Conservation (phyloP, 2,113 vertebrate species). For the Calidris pugnax region DNA sequence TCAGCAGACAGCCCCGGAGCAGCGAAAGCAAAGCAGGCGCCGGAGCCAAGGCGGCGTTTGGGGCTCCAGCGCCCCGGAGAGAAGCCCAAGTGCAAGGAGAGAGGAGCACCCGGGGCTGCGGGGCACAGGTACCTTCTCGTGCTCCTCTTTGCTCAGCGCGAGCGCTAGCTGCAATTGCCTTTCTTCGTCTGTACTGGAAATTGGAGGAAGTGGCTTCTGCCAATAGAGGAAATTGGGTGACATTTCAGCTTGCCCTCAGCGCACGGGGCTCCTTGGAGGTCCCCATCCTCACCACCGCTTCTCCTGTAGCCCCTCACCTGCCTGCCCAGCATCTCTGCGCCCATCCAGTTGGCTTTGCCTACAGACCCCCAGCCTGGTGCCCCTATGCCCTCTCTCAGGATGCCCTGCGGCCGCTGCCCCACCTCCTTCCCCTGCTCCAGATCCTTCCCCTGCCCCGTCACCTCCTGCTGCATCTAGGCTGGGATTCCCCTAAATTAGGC, state of each 20-base stretch:
- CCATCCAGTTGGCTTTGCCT: not conserved
- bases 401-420: not conserved
- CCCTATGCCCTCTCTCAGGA: not conserved
- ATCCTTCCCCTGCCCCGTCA: not conserved
- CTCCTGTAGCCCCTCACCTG: not conserved
- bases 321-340: not conserved
- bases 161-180: slow-evolving; percentile 93
- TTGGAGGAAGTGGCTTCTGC: slow-evolving; percentile 78
- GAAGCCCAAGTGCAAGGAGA: slow-evolving; percentile 44
- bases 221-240: slow-evolving; percentile 72
- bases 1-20: slow-evolving; percentile 20
- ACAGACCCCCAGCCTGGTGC: not conserved
- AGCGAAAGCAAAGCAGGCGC: not conserved
- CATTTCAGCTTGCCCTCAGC: slow-evolving; percentile 35
- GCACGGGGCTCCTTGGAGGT: not conserved
- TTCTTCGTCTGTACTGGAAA: slow-evolving; percentile 90
- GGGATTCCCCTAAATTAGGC: not conserved
- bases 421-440: not conserved
- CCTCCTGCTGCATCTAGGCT: not conserved
- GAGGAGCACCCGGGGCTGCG: not conserved
- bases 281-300: not conserved
- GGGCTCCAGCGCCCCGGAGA: not conserved
- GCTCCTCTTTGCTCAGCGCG: slow-evolving; percentile 90
- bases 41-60: not conserved
- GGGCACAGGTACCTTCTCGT: slow-evolving; percentile 85